Base-by-base conservation (phyloP, 2,888 invertebrate genomes). In the Holacanthella duospinosa region DNA sequence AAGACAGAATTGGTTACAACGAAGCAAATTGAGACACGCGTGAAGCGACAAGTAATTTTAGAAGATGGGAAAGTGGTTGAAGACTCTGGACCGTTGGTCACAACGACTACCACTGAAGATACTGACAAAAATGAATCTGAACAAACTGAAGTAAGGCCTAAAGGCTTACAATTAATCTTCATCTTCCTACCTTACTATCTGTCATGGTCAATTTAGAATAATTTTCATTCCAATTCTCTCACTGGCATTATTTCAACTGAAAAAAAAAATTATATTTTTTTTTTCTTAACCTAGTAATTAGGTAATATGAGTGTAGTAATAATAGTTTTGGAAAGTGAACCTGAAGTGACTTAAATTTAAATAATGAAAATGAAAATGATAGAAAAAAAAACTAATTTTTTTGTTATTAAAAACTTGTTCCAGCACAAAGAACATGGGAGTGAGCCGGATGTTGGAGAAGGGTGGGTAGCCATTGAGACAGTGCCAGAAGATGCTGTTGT, bases 61-160 rank as follows among this genome's bases (percentile, higher is more conserved):
- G 92, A 93, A 81, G 92, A 93, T 81, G 93, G 93, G 36, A 86
- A 89, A 75, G 88, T 93, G 65, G 86, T 93, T 66, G 88, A 86
- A 73, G 93, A 93, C 79, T 86, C 90, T 2, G 93, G 93, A 16
- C 93, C 93, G 2, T 85, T 90, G 78, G 87, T 93, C 75, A 90
- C 90, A 72, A 92, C 91, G 69, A 89, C 89, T 70, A 92, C 92
- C 68, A 92, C 89, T 56, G 91, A 92, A 79, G 91, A 93, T 76
- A 88, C 89, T 56, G 88, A 91, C 75, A 91, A 89, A 65, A 88
- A 91, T 76, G 91, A 92, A 77, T 87, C 87, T 71, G 88, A 90
- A 75, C 88, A 90, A 74, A 89, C 89, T 64, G 91, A 92, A 84
- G 81, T 81, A 60, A 4, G 24, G 27, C 55, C 25, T 25, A 48